phyloP scores from a whole-genome alignment of 2,797 vertebrate genomes.

The Danio tinwini region DNA sequence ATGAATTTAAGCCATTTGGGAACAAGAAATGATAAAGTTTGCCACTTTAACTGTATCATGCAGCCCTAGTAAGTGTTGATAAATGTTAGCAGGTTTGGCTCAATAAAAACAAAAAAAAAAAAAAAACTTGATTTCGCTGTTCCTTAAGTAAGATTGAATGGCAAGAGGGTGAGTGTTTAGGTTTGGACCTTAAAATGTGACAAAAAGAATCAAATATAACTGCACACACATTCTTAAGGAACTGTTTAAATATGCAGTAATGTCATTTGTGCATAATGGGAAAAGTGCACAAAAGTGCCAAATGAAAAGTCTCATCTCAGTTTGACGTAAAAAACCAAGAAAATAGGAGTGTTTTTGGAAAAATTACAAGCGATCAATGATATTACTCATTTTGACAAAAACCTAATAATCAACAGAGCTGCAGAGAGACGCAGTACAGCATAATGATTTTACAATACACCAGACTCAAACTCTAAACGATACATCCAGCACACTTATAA shows the following conservation, averaged over 20 bases:
- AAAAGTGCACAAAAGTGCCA: neutral
- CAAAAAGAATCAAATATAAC: too few relatives aligned
- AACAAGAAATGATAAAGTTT: too few relatives aligned
- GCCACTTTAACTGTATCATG: too few relatives aligned
- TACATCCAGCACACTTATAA: neutral
- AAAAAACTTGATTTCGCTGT: too few relatives aligned
- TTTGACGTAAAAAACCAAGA: neutral
- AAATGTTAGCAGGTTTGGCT: too few relatives aligned
- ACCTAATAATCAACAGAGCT: slow-evolving; percentile 26
- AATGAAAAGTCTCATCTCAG: neutral
- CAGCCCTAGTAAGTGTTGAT: too few relatives aligned
- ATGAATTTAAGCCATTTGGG: too few relatives aligned
- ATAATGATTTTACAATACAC: slow-evolving; percentile 19
- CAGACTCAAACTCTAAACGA: neutral
- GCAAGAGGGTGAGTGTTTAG: too few relatives aligned
- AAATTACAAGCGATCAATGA: slow-evolving; percentile 3
- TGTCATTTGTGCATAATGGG: neutral
- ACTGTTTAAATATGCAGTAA: neutral
- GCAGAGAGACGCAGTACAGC: neutral
- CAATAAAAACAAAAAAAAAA: too few relatives aligned
- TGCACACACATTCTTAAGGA: too few relatives aligned
- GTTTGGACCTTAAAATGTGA: too few relatives aligned
- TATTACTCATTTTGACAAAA: slow-evolving; percentile 42
- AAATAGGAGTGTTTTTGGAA: neutral
- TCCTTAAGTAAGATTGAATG: too few relatives aligned